Conservation (phyloP, 2,888 invertebrate genomes). For the Polietes domitor region DNA sequence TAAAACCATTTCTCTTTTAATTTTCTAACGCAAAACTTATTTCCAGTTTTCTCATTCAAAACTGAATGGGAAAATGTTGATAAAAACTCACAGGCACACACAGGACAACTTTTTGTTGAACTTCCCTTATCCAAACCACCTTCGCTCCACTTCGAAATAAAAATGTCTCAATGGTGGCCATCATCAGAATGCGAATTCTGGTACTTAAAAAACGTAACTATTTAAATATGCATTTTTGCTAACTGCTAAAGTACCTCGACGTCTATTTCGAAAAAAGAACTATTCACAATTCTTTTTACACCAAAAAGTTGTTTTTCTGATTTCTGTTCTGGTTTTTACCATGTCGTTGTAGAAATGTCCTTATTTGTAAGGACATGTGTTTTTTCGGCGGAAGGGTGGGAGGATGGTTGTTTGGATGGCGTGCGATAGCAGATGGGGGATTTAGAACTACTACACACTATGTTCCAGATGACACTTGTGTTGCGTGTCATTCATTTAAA, state of each 20-base stretch:
- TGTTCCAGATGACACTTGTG: conserved; percentile 36
- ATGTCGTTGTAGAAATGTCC: background rate
- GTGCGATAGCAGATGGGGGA: background rate
- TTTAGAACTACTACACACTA: conserved; percentile 14
- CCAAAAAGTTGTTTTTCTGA: conserved; percentile 1
- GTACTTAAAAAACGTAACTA: conserved; percentile 21
- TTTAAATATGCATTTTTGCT: conserved; percentile 38
- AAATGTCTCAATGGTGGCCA: background rate
- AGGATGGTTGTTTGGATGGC: background rate
- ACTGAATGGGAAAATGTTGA: too few relatives aligned
- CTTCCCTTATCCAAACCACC: background rate
- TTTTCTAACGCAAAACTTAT: too few relatives aligned
- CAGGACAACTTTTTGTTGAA: background rate
- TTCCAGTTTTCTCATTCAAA: too few relatives aligned
- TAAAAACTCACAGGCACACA: too few relatives aligned
- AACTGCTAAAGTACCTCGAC: background rate
- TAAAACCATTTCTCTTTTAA: too few relatives aligned
- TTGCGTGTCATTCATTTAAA: conserved; percentile 47
- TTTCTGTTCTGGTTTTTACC: background rate
- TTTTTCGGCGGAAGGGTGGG: background rate
- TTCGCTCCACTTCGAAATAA: background rate
- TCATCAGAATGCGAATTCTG: background rate
- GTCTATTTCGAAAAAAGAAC: background rate
- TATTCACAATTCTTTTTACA: background rate
- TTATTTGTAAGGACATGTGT: background rate